Conservation (phyloP, 2,797 vertebrate species). For the Eospalax fontanierii region DNA sequence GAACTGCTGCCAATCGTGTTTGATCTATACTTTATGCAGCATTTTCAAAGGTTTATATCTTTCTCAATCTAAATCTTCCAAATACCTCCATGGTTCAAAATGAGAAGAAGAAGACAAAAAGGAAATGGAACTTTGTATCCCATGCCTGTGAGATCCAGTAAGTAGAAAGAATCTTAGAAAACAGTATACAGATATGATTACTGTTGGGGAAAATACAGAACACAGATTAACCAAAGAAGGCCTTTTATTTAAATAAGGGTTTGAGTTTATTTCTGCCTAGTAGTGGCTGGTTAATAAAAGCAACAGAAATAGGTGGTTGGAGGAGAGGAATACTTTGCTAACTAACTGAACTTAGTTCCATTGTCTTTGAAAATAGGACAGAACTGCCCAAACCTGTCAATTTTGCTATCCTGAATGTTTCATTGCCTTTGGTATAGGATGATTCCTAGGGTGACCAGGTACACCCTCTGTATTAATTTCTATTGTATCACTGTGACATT, state of each 20-base stretch:
- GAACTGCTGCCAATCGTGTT: neutral
- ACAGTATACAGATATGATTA: neutral
- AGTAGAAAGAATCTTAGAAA: neutral
- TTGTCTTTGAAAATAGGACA: constrained; percentile 1
- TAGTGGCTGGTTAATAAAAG: neutral
- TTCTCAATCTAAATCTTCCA: constrained; percentile 23
- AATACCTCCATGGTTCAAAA: neutral
- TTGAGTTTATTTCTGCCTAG: constrained; percentile 39
- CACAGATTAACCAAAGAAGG: neutral
- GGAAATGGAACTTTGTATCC: neutral
- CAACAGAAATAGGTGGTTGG: neutral
- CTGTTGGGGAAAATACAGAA: neutral
- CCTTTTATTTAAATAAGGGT: constrained; percentile 5
- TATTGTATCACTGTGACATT: neutral
- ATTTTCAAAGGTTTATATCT: neutral
- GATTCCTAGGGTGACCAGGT: neutral
- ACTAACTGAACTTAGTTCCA: constrained; percentile 19
- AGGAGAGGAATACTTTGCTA: constrained; percentile 20
- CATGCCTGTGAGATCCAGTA: neutral
- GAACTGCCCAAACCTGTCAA: neutral
- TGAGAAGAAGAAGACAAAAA: neutral
- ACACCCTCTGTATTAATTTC: neutral
- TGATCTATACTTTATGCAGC: constrained; percentile 9
- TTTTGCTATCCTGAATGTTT: neutral
- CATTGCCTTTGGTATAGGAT: neutral